phyloP scores from a whole-genome alignment of 2,888 invertebrate species.

The Malacosoma neustria region DNA sequence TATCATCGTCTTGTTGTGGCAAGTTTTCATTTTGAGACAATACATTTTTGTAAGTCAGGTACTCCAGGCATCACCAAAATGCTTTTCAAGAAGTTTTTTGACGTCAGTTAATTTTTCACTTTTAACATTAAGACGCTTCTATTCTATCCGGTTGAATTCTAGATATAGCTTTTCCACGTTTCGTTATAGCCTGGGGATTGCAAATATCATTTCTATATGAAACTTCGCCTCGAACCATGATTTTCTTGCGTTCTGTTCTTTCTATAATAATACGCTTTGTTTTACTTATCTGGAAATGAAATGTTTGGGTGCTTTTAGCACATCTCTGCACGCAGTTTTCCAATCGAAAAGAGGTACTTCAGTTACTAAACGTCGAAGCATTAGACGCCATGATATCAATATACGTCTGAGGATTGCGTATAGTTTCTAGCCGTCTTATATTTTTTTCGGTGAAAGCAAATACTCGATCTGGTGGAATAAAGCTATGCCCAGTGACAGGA shows the following conservation, averaged over 20 bases:
- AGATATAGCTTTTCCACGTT: constrained; percentile 11
- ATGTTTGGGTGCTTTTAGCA: constrained; percentile 12
- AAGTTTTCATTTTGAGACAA: constrained; percentile 9
- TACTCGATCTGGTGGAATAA: constrained; percentile 16
- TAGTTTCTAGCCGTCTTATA: constrained; percentile 12
- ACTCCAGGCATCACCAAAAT: constrained; percentile 12
- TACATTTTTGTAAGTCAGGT: constrained; percentile 12
- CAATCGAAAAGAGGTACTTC: constrained; percentile 14
- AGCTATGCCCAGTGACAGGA: constrained; percentile 18
- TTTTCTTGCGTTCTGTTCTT: constrained; percentile 9
- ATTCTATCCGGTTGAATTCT: constrained; percentile 4
- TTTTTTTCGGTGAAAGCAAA: constrained; percentile 13
- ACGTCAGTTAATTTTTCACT: constrained; percentile 9
- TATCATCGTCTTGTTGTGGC: background rate
- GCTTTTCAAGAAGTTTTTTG: constrained; percentile 12
- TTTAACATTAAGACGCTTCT: constrained; percentile 10
- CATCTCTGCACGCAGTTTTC: constrained; percentile 10
- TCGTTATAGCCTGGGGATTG: constrained; percentile 7
- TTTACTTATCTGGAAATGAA: constrained; percentile 16
- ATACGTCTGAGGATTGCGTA: constrained; percentile 11
- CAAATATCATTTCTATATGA: constrained; percentile 14
- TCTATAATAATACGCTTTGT: constrained; percentile 12
- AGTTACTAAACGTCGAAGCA: constrained; percentile 8
- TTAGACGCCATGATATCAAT: constrained; percentile 12
- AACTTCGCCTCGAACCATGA: constrained; percentile 12